phyloP scores from a whole-genome alignment of 2,797 vertebrate genomes.

The Enteromius argenteus region DNA sequence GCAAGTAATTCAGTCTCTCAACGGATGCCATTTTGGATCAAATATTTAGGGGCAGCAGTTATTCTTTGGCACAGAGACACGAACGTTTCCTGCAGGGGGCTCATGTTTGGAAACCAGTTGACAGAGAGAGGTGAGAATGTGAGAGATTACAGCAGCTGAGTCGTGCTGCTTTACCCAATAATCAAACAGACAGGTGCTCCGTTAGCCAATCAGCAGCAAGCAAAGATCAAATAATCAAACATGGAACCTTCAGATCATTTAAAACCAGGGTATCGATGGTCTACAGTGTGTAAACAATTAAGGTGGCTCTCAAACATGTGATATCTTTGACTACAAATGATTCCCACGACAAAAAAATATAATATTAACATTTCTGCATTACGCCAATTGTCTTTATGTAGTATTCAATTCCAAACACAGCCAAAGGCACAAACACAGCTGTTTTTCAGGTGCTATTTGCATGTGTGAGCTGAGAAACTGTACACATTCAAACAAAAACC shows the following conservation, averaged over 20 bases:
- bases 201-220: conserved; percentile 11
- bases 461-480: conserved; percentile 4
- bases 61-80: conserved; percentile 22
- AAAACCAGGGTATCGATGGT: background rate
- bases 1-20: background rate
- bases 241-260: background rate
- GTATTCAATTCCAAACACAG: background rate
- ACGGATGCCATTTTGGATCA: conserved; percentile 15
- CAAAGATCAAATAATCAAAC: conserved; percentile 15
- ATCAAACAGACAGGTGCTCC: conserved; percentile 11
- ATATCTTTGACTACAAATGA: conserved; percentile 1
- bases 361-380: background rate
- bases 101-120: conserved; percentile 30
- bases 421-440: background rate
- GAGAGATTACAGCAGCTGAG: conserved; percentile 42
- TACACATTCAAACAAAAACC: background rate
- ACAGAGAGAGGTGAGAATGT: conserved; percentile 43
- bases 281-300: background rate
- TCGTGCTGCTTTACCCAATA: conserved; percentile 28
- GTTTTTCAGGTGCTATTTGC: background rate
- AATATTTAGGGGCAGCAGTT: conserved; percentile 34
- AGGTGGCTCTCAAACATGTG: background rate
- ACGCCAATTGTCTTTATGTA: background rate
- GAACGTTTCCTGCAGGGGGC: conserved; percentile 38
- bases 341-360: background rate